Conservation (phyloP, 2,113 vertebrate species). For the Otus sunia region DNA sequence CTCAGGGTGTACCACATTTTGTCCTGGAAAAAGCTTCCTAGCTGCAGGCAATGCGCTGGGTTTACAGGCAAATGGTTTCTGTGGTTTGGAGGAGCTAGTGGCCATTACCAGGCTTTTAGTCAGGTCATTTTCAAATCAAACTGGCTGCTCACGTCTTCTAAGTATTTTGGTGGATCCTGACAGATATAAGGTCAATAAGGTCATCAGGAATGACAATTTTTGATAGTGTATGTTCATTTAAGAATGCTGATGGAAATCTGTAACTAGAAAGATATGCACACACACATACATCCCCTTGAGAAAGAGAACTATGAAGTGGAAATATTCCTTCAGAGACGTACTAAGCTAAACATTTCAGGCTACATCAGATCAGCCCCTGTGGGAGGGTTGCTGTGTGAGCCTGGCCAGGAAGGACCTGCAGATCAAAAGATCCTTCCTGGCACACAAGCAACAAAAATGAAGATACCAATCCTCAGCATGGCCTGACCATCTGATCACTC, state of each 20-base stretch:
- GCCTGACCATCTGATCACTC: not conserved
- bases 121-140: not conserved
- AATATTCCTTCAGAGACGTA: not conserved
- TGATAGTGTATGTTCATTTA: not conserved
- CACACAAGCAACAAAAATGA: not conserved
- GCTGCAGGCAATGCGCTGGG: not conserved
- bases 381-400: not conserved
- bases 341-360: not conserved
- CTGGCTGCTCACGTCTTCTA: not conserved
- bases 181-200: not conserved
- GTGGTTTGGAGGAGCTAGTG: not conserved
- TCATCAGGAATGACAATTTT: not conserved
- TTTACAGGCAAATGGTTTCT: not conserved
- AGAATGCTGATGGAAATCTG: not conserved
- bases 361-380: not conserved
- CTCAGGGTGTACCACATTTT: not conserved
- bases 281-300: rapidly evolving
- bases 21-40: not conserved
- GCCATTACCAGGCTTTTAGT: not conserved
- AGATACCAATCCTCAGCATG: not conserved
- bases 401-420: not conserved
- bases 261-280: not conserved
- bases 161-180: not conserved
- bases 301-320: not conserved
- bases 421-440: not conserved